A percentile compares a stretch with the other conserved stretches of the same genome.
These are phyloP conservation scores for Drosophila melanosoma DNA, from an alignment of 2,888 invertebrate species.

Conservation along the genomic window DNA sequence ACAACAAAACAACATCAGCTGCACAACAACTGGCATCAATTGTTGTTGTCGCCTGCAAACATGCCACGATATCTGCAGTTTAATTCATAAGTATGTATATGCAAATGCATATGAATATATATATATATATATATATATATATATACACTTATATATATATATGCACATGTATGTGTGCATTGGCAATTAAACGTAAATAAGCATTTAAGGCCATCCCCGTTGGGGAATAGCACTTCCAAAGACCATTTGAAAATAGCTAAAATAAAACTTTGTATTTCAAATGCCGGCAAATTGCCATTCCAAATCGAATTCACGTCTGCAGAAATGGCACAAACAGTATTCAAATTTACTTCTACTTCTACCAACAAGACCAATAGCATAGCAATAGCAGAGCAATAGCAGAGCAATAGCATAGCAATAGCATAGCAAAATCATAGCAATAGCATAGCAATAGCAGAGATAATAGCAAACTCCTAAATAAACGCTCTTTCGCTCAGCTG, in stretches of 20 bases:
- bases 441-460: background rate
- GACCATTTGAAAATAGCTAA: constrained; percentile 5
- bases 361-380: background rate
- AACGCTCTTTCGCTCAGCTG: background rate
- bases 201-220: constrained; percentile 41
- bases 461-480: background rate
- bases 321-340: background rate
- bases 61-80: constrained; percentile 11
- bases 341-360: background rate
- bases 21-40: constrained; percentile 47
- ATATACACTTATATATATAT: constrained; percentile 14
- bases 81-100: constrained; percentile 29
- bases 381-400: background rate
- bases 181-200: constrained; percentile 83
- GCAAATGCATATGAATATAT: constrained; percentile 2
- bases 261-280: constrained; percentile 27
- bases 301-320: constrained; percentile 1
- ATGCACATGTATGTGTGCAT: constrained; percentile 47
- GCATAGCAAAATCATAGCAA: background rate
- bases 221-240: constrained; percentile 5
- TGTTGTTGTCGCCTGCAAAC: constrained; percentile 29
- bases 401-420: background rate
- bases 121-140: constrained; percentile 6
- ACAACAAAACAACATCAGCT: constrained; percentile 35
- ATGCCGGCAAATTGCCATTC: constrained; percentile 34